Conservation (phyloP, 1,140 invertebrate species). For the Dreissena rostriformis region DNA sequence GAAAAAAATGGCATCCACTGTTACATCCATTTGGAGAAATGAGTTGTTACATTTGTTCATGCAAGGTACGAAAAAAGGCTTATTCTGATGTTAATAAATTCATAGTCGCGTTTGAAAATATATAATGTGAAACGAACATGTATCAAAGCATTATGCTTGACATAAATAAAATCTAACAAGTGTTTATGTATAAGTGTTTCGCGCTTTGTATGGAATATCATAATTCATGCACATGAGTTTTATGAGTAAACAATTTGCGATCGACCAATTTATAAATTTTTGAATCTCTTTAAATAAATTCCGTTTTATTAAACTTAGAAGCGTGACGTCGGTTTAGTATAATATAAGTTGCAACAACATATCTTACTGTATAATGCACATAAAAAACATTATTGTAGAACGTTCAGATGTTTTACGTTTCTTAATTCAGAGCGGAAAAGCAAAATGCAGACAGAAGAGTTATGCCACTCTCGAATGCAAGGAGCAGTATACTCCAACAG, state of each 20-base stretch:
- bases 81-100: not conserved
- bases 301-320: too few relatives aligned
- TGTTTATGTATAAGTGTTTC: not conserved
- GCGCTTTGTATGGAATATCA: not conserved
- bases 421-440: constrained; percentile 30
- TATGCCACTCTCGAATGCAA: constrained; percentile 26
- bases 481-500: constrained; percentile 20
- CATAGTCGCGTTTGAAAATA: too few relatives aligned
- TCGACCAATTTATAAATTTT: too few relatives aligned
- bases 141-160: not conserved
- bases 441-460: constrained; percentile 33
- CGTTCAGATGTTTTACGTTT: not conserved
- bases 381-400: not conserved
- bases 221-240: not conserved
- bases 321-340: not conserved
- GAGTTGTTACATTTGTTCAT: constrained; percentile 49
- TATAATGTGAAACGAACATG: not conserved
- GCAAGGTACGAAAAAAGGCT: constrained; percentile 6
- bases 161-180: not conserved
- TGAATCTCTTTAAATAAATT: not conserved
- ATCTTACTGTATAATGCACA: too few relatives aligned
- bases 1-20: constrained; percentile 42
- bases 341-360: not conserved
- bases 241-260: not conserved
- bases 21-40: constrained; percentile 47